phyloP scores from a whole-genome alignment of 2,888 invertebrate species.

The Ephialtes manifestator region DNA sequence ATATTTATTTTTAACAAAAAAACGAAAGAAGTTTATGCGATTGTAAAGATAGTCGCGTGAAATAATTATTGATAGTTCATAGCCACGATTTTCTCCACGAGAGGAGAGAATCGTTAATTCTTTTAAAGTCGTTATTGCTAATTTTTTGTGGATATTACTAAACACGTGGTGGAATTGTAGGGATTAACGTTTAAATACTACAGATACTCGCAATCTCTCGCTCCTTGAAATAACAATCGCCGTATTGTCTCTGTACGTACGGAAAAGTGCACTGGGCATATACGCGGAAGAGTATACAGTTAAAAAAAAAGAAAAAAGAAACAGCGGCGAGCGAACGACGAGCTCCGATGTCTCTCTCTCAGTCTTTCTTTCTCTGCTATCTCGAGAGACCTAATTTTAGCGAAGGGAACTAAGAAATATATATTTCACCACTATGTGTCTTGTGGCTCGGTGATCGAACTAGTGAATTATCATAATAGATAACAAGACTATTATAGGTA shows the following conservation, averaged over 20 bases:
- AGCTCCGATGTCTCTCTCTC: constrained; percentile 36
- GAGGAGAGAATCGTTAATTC: not conserved
- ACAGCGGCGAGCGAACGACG: constrained; percentile 25
- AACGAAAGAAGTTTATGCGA: no score
- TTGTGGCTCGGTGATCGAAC: constrained; percentile 76
- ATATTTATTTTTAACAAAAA: no score
- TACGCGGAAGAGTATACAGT: constrained; percentile 44
- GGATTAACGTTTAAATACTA: constrained; percentile 4
- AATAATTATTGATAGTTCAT: no score
- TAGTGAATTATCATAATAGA: constrained; percentile 71
- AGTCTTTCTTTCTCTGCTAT: constrained; percentile 27
- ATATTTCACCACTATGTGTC: constrained; percentile 76
- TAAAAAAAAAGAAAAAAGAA: not conserved
- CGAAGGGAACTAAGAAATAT: constrained; percentile 60
- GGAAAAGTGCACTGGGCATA: constrained; percentile 27
- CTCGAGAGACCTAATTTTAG: constrained; percentile 42
- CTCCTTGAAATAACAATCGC: constrained; percentile 50
- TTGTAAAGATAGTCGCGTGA: no score
- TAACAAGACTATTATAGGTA: constrained; percentile 70
- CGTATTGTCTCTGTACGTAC: constrained; percentile 23
- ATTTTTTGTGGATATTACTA: not conserved
- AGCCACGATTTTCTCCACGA: not conserved
- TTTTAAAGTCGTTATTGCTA: not conserved
- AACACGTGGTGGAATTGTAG: not conserved
- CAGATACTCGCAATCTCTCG: constrained; percentile 61